Conservation (phyloP, 2,797 vertebrate species). For the Ctenopoma kingsleyae region DNA sequence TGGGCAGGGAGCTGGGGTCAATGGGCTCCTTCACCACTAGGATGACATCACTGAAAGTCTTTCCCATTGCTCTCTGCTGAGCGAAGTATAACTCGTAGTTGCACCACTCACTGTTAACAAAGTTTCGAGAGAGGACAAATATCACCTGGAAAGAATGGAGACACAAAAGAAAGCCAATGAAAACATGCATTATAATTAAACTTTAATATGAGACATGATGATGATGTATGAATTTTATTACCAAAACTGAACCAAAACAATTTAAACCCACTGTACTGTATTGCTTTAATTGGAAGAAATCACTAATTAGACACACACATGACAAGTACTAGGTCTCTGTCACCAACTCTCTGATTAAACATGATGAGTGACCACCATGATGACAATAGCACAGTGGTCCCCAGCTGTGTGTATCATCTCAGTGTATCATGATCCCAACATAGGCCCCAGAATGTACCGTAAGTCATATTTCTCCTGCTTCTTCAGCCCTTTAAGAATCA, state of each 20-base stretch:
- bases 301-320: too few relatives aligned
- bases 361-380: too few relatives aligned
- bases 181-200: neutral
- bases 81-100: slow-evolving; percentile 93
- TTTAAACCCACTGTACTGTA: neutral
- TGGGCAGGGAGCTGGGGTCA: slow-evolving; percentile 82
- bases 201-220: neutral
- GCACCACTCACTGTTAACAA: slow-evolving; percentile 92
- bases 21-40: slow-evolving; percentile 89
- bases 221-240: too few relatives aligned
- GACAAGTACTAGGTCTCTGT: too few relatives aligned
- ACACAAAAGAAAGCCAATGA: neutral
- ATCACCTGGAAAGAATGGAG: slow-evolving; percentile 79
- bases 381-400: too few relatives aligned
- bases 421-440: neutral
- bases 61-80: slow-evolving; percentile 88
- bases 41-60: slow-evolving; percentile 86
- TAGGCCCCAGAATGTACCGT: too few relatives aligned
- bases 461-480: too few relatives aligned
- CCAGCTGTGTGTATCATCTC: too few relatives aligned
- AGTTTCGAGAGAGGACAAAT: slow-evolving; percentile 88
- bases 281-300: neutral
- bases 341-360: too few relatives aligned
- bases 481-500: neutral
- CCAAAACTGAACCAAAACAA: neutral